Conservation (phyloP, 2,797 vertebrate species). For the Chloroceryle amazona region DNA sequence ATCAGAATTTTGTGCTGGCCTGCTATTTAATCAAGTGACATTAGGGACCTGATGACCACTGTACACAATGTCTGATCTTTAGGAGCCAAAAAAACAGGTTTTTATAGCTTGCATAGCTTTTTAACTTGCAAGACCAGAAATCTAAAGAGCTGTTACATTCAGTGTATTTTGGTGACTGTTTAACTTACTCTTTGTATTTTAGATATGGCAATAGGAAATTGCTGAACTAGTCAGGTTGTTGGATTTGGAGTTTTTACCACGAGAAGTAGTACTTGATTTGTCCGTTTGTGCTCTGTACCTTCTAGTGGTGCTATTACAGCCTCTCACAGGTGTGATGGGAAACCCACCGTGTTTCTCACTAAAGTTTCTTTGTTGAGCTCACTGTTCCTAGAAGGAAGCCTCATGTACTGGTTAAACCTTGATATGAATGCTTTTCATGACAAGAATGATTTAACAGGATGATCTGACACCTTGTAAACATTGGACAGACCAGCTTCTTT, state of each 20-base stretch:
- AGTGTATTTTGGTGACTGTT: background rate
- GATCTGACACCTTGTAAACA: background rate
- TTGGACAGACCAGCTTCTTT: background rate
- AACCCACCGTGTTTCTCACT: background rate
- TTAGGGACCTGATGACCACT: background rate
- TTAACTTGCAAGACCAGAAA: background rate
- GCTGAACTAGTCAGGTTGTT: background rate
- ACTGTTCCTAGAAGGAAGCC: background rate
- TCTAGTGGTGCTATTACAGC: background rate
- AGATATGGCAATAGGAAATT: background rate
- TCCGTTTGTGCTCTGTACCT: background rate
- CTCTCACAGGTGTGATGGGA: background rate
- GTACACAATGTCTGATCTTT: background rate
- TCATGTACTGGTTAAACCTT: background rate
- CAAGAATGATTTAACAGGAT: background rate
- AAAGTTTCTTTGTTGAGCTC: slow-evolving; percentile 13
- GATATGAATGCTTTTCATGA: background rate
- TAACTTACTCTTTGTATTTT: slow-evolving; percentile 7
- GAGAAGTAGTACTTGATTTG: background rate
- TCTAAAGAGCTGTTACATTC: background rate
- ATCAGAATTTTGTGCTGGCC: background rate
- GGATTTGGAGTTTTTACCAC: slow-evolving; percentile 7
- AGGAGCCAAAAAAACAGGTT: background rate
- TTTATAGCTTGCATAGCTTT: background rate
- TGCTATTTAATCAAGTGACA: background rate